These are phyloP conservation scores for Accipiter virgatus DNA, from an alignment of 2,113 vertebrate species.

Conservation along the genomic window DNA sequence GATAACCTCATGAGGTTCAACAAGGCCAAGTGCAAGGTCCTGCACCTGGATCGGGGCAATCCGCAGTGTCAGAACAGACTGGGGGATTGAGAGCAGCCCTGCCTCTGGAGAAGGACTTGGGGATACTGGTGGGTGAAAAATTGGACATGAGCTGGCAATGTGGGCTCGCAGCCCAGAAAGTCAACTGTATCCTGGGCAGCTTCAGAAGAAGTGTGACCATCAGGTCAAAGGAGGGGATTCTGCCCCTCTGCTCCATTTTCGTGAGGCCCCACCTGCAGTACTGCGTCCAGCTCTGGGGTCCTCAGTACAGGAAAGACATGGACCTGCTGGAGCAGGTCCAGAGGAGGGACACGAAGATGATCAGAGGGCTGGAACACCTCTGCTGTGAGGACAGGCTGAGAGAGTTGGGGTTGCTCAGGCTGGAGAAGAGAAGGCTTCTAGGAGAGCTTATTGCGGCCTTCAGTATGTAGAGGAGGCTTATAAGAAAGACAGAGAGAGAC, in stretches of 20 bases:
- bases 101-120: neutral
- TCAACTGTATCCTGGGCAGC: accelerated
- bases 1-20: neutral
- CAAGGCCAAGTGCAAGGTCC: neutral
- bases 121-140: neutral
- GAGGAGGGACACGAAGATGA: neutral
- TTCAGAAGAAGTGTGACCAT: no score
- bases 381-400: no score
- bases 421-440: neutral
- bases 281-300: neutral
- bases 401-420: neutral
- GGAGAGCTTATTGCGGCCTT: neutral
- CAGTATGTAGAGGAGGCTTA: neutral
- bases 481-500: no score
- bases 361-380: neutral
- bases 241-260: neutral
- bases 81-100: neutral
- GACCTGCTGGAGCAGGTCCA: accelerated
- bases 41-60: no score
- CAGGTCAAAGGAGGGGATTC: neutral
- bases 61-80: neutral
- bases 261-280: neutral
- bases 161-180: neutral
- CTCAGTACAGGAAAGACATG: accelerated
- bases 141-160: accelerated